Evolutionary conservation across 2,888 invertebrate species (phyloP).

Genomic region (Lochmaea crataegi): DNA sequence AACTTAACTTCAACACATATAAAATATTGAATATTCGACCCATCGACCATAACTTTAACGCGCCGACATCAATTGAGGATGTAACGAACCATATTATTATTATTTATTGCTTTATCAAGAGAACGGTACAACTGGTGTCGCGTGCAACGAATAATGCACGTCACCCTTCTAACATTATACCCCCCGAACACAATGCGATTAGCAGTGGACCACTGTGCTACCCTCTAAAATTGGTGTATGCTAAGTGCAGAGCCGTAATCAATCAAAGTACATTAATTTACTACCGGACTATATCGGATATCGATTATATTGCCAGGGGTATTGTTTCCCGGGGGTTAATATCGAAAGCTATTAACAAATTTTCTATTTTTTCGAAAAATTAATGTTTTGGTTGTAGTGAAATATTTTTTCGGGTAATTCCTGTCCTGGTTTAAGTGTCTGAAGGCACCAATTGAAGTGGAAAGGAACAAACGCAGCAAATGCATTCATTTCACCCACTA

Average conservation of each 20-base stretch:
- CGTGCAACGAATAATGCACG: slow-evolving; percentile 25
- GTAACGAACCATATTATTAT: slow-evolving; percentile 39
- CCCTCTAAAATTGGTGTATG: slow-evolving; percentile 14
- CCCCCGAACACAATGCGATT: slow-evolving; percentile 17
- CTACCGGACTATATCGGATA: background rate
- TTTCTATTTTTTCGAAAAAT: background rate
- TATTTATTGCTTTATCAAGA: slow-evolving; percentile 43
- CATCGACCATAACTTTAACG: slow-evolving; percentile 6
- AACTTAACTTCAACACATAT: background rate
- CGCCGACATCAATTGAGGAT: slow-evolving; percentile 27
- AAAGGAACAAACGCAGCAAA: slow-evolving; percentile 14
- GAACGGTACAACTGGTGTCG: slow-evolving; percentile 30
- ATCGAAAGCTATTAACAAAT: background rate
- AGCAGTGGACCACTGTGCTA: slow-evolving; percentile 11
- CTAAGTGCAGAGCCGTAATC: slow-evolving; percentile 15
- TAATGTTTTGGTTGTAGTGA: background rate
- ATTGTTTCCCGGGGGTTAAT: background rate
- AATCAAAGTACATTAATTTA: slow-evolving; percentile 3
- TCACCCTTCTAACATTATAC: slow-evolving; percentile 18
- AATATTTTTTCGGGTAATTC: background rate
- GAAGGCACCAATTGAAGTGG: slow-evolving; percentile 9
- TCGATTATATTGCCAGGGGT: background rate
- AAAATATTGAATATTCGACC: background rate
- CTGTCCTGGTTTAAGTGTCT: background rate
- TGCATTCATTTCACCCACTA: slow-evolving; percentile 15